These are phyloP conservation scores for Parnassius apollo DNA, from an alignment of 2,888 invertebrate species.

Conservation along the genomic window DNA sequence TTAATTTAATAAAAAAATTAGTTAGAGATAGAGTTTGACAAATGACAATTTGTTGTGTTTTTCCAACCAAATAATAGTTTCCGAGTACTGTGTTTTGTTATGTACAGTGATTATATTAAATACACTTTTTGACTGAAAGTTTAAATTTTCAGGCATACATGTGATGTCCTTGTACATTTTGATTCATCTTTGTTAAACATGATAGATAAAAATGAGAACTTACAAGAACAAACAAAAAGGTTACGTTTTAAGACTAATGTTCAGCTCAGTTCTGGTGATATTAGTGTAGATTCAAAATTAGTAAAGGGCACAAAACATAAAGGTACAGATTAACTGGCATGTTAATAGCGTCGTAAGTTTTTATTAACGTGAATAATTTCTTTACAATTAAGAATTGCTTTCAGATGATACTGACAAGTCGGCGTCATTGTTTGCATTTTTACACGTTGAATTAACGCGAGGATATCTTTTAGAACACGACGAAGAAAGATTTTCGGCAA, in stretches of 20 bases:
- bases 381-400: slow-evolving; percentile 32
- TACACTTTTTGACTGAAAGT: slow-evolving; percentile 20
- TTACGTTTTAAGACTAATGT: slow-evolving; percentile 69
- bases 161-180: slow-evolving; percentile 26
- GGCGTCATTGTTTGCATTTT: slow-evolving; percentile 83
- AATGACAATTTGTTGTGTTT: too few relatives aligned
- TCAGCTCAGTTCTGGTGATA: slow-evolving; percentile 59
- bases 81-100: too few relatives aligned
- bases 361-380: too few relatives aligned
- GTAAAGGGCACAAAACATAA: slow-evolving; percentile 57
- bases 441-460: slow-evolving; percentile 93
- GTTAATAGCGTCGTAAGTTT: neutral
- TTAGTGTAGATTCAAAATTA: slow-evolving; percentile 52
- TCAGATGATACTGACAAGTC: slow-evolving; percentile 61
- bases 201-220: slow-evolving; percentile 64
- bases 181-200: slow-evolving; percentile 36
- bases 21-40: too few relatives aligned
- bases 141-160: slow-evolving; percentile 21
- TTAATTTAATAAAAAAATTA: too few relatives aligned
- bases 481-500: slow-evolving; percentile 95
- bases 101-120: too few relatives aligned
- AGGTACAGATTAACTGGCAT: slow-evolving; percentile 33
- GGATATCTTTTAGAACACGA: slow-evolving; percentile 97
- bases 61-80: too few relatives aligned
- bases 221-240: slow-evolving; percentile 68